These are phyloP conservation scores for Actinia tenebrosa DNA, from an alignment of 64 coral and sea anemone genomes.

Conservation along the genomic window DNA sequence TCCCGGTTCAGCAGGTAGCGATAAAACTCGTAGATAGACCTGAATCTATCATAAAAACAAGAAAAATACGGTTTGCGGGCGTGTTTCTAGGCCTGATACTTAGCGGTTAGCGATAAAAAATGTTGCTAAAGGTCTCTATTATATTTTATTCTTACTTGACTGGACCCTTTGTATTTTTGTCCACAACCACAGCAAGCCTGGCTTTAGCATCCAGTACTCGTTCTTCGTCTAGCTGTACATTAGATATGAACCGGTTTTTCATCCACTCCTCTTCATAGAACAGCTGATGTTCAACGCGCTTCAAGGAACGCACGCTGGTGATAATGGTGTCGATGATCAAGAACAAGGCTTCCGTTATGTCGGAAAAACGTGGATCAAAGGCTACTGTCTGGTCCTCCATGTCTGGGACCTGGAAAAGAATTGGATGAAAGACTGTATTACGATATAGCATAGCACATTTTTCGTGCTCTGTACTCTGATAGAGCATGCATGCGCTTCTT, in stretches of 20 bases:
- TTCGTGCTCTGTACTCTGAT: no score
- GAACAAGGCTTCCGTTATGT: constrained; percentile 42
- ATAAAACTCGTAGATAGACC: constrained; percentile 56
- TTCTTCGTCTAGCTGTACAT: constrained; percentile 66
- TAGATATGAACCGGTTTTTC: constrained; percentile 44
- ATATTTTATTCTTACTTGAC: constrained; percentile 60
- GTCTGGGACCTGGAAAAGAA: constrained; percentile 59
- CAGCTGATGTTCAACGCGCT: constrained; percentile 73
- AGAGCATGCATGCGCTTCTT: no score
- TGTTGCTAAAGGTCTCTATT: no score
- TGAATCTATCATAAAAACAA: constrained; percentile 49
- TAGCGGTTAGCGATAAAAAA: no score
- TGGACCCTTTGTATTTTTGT: constrained; percentile 79
- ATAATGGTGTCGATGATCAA: constrained; percentile 71
- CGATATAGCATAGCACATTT: no score
- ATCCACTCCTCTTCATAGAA: constrained; percentile 95
- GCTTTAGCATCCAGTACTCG: constrained; percentile 65
- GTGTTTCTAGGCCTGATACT: no score
- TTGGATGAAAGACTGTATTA: no score
- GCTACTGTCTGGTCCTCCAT: constrained; percentile 63
- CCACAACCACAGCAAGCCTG: constrained; percentile 60
- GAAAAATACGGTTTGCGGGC: background rate
- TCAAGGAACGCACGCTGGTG: constrained; percentile 47
- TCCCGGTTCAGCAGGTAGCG: constrained; percentile 61
- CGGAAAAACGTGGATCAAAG: constrained; percentile 67